Base-by-base conservation (phyloP, 1,140 invertebrate species). In the Musca vetustissima region DNA sequence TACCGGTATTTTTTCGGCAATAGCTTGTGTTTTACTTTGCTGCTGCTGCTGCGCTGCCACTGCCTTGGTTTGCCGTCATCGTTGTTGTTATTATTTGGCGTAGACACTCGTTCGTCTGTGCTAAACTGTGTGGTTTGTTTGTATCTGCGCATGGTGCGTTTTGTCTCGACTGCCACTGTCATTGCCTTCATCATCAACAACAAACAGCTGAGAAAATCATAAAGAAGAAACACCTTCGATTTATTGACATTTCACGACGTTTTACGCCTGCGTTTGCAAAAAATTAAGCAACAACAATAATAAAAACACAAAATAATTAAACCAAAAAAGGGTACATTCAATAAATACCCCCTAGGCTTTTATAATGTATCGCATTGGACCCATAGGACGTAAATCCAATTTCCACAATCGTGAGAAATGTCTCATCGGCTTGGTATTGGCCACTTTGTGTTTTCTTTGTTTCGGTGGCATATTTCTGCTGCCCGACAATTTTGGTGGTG, bases 391-490 rank as follows among this genome's bases (percentile, higher is more conserved):
- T 14, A 81, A 80, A 78, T 74, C 76, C 4, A 79, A 93, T 53
- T 93, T 94, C 83, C 89, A 94, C 74, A 87, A 93, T 67, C 88
- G 91, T 70, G 95, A 97, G 83, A 95, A 95, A 87, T 95, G 93
- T 85, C 87, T 97, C 72, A 93, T 97, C 73, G 84, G 94, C 69
- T 85, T 96, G 71, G 93, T 97, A 74, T 90, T 96, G 81, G 85
- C 91, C 74, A 95, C 93, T 69, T 92, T 97, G 84, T 90, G 90
- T 71, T 86, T 93, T 70, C 90, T 97, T 73, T 97, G 94, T 86
- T 93, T 97, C 85, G 94, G 93, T 73, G 92, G 94, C 67, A 93
- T 97, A 80, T 96, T 97, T 84, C 95, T 95, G 80, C 83, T 98
- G 74, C 95, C 95, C 28, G 95, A 97, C 83, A 92, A 97, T 75